These are phyloP conservation scores for Pantelozetes paolii DNA, from an alignment of 2,888 invertebrate genomes.

Conservation along the genomic window DNA sequence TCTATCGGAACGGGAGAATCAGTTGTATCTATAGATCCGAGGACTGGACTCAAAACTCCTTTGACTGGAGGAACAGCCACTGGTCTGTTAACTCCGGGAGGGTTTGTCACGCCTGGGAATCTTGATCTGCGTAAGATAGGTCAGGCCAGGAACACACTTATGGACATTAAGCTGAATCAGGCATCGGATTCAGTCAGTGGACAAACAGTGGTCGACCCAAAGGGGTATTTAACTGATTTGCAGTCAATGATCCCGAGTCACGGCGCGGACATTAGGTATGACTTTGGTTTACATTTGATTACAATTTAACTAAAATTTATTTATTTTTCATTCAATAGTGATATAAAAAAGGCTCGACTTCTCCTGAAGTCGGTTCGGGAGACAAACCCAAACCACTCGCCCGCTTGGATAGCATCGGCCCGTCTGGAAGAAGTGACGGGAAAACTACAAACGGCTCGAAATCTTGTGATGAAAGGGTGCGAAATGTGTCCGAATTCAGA, in stretches of 20 bases:
- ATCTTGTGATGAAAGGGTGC: conserved; percentile 97
- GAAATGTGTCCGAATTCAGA: conserved; percentile 86
- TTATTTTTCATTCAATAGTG: conserved; percentile 59
- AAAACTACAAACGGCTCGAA: conserved; percentile 89
- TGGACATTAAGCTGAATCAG: conserved; percentile 97
- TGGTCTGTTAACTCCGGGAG: conserved; percentile 47
- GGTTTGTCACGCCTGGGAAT: conserved; percentile 72
- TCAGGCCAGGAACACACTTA: conserved; percentile 94
- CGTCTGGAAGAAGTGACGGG: conserved; percentile 96
- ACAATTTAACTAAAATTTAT: conserved; percentile 42
- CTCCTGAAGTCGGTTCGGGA: conserved; percentile 88
- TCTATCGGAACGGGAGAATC: conserved; percentile 64
- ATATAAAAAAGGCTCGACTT: conserved; percentile 92
- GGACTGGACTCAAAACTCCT: conserved; percentile 68
- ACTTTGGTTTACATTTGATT: conserved; percentile 58
- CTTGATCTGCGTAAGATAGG: conserved; percentile 93
- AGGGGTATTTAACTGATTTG: conserved; percentile 97
- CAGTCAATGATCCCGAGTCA: conserved; percentile 99
- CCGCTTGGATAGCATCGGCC: conserved; percentile 99
- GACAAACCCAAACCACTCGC: conserved; percentile 98
- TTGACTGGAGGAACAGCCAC: conserved; percentile 48
- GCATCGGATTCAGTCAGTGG: conserved; percentile 97
- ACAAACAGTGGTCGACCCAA: conserved; percentile 98
- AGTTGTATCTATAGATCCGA: conserved; percentile 71
- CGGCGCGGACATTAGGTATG: conserved; percentile 75